A percentile compares a stretch with the other conserved stretches of the same genome.
These are phyloP conservation scores for Trachelus iudaicus DNA, from an alignment of 2,888 invertebrate species.

Conservation along the genomic window DNA sequence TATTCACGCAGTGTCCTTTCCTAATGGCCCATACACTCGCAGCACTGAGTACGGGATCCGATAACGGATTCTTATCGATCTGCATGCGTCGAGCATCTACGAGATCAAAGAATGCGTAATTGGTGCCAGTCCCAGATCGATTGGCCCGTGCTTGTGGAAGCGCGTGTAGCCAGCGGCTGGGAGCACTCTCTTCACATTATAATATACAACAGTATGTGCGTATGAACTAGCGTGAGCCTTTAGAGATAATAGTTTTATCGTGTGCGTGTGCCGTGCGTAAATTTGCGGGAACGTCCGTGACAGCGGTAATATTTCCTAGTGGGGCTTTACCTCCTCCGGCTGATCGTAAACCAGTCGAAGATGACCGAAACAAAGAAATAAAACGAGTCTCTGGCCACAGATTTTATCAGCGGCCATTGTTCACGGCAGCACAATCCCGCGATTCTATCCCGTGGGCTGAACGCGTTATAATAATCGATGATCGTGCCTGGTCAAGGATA, in stretches of 20 bases:
- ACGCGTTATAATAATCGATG: neutral
- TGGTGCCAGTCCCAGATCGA: neutral
- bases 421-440: neutral
- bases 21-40: neutral
- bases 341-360: neutral
- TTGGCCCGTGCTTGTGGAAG: neutral
- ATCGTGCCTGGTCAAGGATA: neutral
- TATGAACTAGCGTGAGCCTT: slow-evolving; percentile 7
- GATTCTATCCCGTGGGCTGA: too few species aligned
- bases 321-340: neutral
- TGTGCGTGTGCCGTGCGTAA: slow-evolving; percentile 3
- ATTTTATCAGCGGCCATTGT: neutral
- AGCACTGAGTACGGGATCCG: neutral
- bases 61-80: neutral
- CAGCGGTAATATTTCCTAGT: neutral
- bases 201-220: neutral
- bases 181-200: neutral
- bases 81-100: neutral
- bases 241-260: neutral
- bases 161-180: neutral
- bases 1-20: neutral
- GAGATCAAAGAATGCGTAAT: neutral
- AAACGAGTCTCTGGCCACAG: neutral
- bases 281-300: neutral
- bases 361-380: neutral